These are phyloP conservation scores for Pteropus alecto DNA, from an alignment of 2,113 vertebrate species.

Conservation along the genomic window DNA sequence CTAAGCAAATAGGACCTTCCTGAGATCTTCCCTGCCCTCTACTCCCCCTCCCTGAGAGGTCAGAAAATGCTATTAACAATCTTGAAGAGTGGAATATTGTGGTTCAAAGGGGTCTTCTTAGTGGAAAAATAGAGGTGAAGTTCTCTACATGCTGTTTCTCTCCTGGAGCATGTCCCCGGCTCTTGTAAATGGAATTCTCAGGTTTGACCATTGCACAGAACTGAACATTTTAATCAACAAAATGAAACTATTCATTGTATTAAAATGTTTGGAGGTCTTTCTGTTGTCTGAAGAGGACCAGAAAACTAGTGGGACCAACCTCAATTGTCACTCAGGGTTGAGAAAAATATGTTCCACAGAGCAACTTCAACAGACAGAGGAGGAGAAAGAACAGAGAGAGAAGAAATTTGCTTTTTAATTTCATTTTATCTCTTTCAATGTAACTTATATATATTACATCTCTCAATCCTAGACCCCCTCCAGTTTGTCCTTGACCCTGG, in stretches of 20 bases:
- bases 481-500: constrained; percentile 2
- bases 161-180: neutral
- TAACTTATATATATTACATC: neutral
- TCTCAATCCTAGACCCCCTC: neutral
- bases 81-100: neutral
- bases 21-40: neutral
- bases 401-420: neutral
- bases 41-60: neutral
- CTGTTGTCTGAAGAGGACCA: neutral
- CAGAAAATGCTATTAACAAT: neutral
- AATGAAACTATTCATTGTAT: neutral
- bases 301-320: neutral
- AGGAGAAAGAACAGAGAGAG: neutral
- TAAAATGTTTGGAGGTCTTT: neutral
- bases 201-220: neutral
- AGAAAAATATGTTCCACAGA: neutral
- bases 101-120: neutral
- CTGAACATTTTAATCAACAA: neutral
- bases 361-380: neutral
- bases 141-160: neutral
- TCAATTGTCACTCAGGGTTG: neutral
- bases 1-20: neutral
- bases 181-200: neutral
- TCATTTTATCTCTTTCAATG: neutral
- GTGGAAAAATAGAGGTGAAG: neutral